Percentiles rank a stretch among this genome's conserved stretches.
These are phyloP conservation scores for Eulemur mongoz DNA, from an alignment of 2,797 vertebrate species.

Conservation along the genomic window DNA sequence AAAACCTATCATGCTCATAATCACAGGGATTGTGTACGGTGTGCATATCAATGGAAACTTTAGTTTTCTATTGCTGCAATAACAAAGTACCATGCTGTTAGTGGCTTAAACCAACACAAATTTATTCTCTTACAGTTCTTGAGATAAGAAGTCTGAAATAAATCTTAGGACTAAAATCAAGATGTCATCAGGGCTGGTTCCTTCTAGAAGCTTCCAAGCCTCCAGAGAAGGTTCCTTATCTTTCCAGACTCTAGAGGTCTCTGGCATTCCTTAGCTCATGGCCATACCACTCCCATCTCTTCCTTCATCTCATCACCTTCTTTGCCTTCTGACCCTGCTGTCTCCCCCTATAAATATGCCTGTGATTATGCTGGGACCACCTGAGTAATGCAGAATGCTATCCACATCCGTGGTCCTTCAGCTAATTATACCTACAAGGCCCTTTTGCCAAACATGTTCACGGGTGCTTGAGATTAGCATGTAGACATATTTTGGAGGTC, in stretches of 20 bases:
- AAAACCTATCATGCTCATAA: not conserved
- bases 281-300: not conserved
- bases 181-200: not conserved
- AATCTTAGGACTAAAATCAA: not conserved
- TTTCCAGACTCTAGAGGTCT: not conserved
- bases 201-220: not conserved
- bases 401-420: not conserved
- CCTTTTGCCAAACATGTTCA: not conserved
- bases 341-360: not conserved
- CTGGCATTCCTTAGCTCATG: not conserved
- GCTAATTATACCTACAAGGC: not conserved
- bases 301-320: not conserved
- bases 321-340: not conserved
- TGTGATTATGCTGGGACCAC: too few species aligned
- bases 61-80: too few species aligned
- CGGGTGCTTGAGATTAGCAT: not conserved
- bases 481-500: not conserved
- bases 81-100: not conserved
- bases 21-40: not conserved
- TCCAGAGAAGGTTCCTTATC: not conserved
- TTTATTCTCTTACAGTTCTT: not conserved
- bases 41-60: not conserved
- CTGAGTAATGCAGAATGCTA: not conserved
- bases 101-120: not conserved
- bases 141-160: not conserved